Percentiles rank a stretch among this genome's conserved stretches.
These are phyloP conservation scores for Chironomus striatipennis DNA, from an alignment of 1,140 invertebrate genomes.

Conservation along the genomic window DNA sequence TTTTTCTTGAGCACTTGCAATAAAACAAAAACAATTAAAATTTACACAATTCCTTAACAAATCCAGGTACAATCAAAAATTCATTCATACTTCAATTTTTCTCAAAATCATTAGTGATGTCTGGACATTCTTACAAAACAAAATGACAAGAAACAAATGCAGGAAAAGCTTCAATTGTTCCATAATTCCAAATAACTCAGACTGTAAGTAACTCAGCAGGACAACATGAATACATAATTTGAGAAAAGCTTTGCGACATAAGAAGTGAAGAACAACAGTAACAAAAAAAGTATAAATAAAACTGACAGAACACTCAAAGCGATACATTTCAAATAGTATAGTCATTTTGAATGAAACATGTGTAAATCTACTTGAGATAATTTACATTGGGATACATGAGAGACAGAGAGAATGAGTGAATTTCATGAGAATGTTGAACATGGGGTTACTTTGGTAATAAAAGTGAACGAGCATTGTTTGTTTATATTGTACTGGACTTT, in stretches of 20 bases:
- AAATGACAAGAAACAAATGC: no score
- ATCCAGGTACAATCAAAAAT: no score
- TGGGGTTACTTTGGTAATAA: neutral
- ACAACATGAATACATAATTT: neutral
- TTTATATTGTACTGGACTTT: neutral
- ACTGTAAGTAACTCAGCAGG: neutral
- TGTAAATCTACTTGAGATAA: slow-evolving; percentile 21
- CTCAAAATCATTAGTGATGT: no score
- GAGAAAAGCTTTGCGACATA: neutral
- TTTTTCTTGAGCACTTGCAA: no score
- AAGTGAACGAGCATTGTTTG: slow-evolving; percentile 12
- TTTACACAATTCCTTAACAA: no score
- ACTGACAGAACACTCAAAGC: no score
- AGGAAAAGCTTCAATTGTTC: no score
- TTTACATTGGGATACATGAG: slow-evolving; percentile 17
- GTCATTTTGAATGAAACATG: slow-evolving; percentile 10
- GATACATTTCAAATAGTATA: no score
- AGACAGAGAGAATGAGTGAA: no score
- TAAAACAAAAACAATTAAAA: no score
- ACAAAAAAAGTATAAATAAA: neutral
- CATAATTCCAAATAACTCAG: neutral
- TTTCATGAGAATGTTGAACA: neutral
- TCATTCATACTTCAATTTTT: no score
- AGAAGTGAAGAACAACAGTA: neutral
- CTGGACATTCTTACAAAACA: no score